Conservation (phyloP, 2,797 vertebrate species). For the Cirrhinus mrigala region DNA sequence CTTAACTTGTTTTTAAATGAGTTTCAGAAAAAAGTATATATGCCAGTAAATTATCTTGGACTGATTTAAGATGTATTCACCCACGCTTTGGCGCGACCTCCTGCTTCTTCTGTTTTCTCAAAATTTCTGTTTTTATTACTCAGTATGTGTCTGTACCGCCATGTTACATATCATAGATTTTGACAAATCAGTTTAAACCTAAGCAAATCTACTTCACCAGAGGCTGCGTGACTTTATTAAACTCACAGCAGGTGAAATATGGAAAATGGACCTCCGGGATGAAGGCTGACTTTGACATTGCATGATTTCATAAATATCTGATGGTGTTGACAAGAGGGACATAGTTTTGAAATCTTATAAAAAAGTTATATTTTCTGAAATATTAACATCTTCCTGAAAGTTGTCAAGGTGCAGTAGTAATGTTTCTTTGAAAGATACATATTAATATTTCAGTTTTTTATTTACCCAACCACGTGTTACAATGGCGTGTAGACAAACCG, state of each 20-base stretch:
- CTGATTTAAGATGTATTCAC: not conserved
- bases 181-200: conserved; percentile 14
- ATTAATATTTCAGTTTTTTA: too few relatives aligned
- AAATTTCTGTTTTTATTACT: conserved; percentile 8
- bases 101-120: not conserved
- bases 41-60: not conserved
- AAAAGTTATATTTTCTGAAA: not conserved
- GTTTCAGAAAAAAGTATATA: not conserved
- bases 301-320: conserved; percentile 23
- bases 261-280: not conserved
- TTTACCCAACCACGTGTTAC: too few relatives aligned
- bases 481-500: too few relatives aligned
- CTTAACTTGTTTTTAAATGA: not conserved
- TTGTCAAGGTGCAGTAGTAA: not conserved
- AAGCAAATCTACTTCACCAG: conserved; percentile 1
- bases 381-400: not conserved
- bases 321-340: conserved; percentile 25
- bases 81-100: not conserved
- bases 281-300: conserved; percentile 17
- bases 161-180: conserved; percentile 1
- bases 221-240: conserved; percentile 11
- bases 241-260: not conserved
- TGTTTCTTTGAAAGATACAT: not conserved
- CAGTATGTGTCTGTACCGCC: not conserved
- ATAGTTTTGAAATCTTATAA: not conserved